Evolutionary conservation across 2,113 vertebrate genomes (phyloP).

Genomic region (Ibidorhyncha struthersii): DNA sequence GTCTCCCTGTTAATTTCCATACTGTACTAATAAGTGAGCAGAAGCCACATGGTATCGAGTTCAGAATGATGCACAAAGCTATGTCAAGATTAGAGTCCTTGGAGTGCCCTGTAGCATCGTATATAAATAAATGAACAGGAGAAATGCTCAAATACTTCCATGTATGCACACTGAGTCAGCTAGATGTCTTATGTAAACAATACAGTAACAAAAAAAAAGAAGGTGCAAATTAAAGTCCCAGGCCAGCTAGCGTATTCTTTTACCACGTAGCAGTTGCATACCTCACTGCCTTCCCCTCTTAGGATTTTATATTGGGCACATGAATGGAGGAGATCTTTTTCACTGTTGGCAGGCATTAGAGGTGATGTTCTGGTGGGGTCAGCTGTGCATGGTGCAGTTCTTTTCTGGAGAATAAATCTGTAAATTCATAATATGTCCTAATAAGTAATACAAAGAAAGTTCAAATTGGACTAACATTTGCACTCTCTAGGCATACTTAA

Average conservation of each 20-base stretch:
- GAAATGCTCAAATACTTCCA: background rate
- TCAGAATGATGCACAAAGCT: background rate
- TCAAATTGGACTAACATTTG: background rate
- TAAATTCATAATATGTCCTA: background rate
- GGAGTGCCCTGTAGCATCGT: background rate
- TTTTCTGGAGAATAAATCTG: background rate
- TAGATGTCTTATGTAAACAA: background rate
- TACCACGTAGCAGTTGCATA: background rate
- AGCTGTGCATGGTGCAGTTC: background rate
- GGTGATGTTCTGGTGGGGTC: background rate
- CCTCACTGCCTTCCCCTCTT: background rate
- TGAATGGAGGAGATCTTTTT: background rate
- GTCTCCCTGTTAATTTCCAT: background rate
- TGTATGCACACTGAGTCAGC: background rate
- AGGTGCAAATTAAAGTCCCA: background rate
- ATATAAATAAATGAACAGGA: background rate
- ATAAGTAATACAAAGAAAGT: background rate
- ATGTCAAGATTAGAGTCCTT: background rate
- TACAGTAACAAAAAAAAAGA: background rate
- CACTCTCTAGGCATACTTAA: background rate
- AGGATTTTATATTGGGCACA: background rate
- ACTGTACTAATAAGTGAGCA: background rate
- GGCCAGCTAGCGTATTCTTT: background rate
- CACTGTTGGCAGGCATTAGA: background rate
- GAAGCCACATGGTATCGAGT: background rate